These are phyloP conservation scores for Gasteruption jaculator DNA, from an alignment of 2,888 invertebrate species.

Conservation along the genomic window DNA sequence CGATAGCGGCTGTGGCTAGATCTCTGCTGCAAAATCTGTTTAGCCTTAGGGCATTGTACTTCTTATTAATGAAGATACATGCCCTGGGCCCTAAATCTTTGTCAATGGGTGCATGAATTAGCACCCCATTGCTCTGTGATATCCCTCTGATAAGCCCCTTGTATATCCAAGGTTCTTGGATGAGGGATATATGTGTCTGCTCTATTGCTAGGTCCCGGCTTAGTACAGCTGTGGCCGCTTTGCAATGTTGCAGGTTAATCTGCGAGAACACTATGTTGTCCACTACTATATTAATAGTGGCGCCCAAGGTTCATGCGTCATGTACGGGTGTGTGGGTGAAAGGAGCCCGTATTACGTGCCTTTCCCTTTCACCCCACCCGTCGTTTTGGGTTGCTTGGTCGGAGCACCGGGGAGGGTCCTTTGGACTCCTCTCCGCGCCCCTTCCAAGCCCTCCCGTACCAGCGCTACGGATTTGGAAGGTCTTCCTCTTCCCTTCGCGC, in stretches of 20 bases:
- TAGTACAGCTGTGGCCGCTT: conserved; percentile 13
- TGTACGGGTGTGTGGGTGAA: too few relatives aligned
- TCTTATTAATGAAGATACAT: conserved; percentile 7
- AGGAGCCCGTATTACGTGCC: background rate
- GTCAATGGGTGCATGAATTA: background rate
- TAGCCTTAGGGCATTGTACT: too few relatives aligned
- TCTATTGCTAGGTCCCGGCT: conserved; percentile 10
- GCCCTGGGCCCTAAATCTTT: conserved; percentile 11
- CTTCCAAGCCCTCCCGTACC: conserved; percentile 2
- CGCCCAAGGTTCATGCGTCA: too few relatives aligned
- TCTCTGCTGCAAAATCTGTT: too few relatives aligned
- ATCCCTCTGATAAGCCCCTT: conserved; percentile 7
- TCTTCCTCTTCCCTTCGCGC: background rate
- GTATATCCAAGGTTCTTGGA: conserved; percentile 16
- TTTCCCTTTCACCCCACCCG: background rate
- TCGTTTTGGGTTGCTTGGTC: background rate
- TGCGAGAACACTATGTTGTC: conserved; percentile 9
- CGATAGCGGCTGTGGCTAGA: too few relatives aligned
- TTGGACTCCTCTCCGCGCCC: conserved; percentile 3
- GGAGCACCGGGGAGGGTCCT: too few relatives aligned
- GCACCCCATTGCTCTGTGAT: background rate
- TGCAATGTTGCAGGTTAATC: conserved; percentile 18
- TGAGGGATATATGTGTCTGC: too few relatives aligned
- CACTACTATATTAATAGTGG: background rate
- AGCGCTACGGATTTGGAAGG: too few relatives aligned